Base-by-base conservation (phyloP, 2,888 invertebrate genomes). In the Nebria brevicollis region DNA sequence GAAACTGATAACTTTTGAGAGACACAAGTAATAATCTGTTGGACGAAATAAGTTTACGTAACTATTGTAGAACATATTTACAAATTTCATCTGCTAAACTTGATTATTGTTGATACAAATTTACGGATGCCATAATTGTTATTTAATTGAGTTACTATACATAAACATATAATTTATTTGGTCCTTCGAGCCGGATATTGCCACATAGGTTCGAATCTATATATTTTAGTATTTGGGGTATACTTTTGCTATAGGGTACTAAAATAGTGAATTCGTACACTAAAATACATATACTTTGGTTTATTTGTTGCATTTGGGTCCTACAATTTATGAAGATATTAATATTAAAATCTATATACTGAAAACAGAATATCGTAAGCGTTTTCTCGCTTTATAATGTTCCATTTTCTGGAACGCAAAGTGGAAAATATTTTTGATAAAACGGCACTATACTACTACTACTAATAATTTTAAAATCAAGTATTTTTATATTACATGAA, bases 351-450 rank as follows among this genome's bases (percentile, higher is more conserved):
- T 8, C 54, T 54, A 8, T 54, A 6, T 8, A 54, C 54, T 64
- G 41, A 65, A 78, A 78, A 78, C 77, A 72, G 64, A 78, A 65
- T 72, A 41, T 73, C 41, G 64, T 73, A 78, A 78, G 78, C 78
- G 78, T 78, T 73, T 78, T 72, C 64, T 78, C 78, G 78, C 78
- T 78, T 78, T 78, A 54, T 54, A 54, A 64, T 42, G 20, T 65
- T 66, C 73, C 78, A 34, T 6, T 66, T 4, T 15, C 42, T 26
- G 78, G 73, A 78, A 78, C 41, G 72, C 34, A 73, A 78, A 78
- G 64, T 25, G 66, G 72, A 78, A 78, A 78, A 72, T 65, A 77
- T 54, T 54, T 54, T 54, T 13, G 54, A 13, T 54, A 54, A 13
- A 54, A 54, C 54, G 2, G 34, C 34, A 75, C 15, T 54, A 43